phyloP scores from a whole-genome alignment of 1,140 invertebrate species.

The Drosophila virilis region DNA sequence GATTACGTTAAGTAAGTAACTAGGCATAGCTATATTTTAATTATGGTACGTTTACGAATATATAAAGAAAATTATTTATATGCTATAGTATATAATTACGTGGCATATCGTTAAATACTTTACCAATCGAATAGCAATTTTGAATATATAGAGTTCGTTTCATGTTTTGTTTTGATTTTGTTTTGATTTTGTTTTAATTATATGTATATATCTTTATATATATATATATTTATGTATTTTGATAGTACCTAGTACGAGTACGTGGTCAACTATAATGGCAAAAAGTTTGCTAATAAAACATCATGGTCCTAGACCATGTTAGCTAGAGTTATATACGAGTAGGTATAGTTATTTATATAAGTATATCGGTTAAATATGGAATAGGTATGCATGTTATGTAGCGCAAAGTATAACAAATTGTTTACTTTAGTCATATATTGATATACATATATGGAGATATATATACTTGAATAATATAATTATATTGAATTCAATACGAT shows the following conservation, averaged over 20 bases:
- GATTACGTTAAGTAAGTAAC: slow-evolving; percentile 68
- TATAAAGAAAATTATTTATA: slow-evolving; percentile 60
- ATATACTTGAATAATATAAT: slow-evolving; percentile 55
- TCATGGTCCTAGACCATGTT: slow-evolving; percentile 74
- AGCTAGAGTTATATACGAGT: slow-evolving; percentile 75
- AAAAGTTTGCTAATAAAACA: slow-evolving; percentile 70
- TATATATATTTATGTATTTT: slow-evolving; percentile 8
- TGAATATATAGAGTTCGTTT: slow-evolving; percentile 14
- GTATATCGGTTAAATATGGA: slow-evolving; percentile 74
- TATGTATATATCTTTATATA: slow-evolving; percentile 1
- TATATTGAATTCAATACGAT: slow-evolving; percentile 70
- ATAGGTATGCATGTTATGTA: slow-evolving; percentile 80
- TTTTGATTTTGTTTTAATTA: slow-evolving; percentile 9
- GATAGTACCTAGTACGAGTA: slow-evolving; percentile 54
- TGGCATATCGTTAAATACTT: slow-evolving; percentile 62
- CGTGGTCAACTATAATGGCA: slow-evolving; percentile 74
- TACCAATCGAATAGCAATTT: slow-evolving; percentile 59
- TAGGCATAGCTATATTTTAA: slow-evolving; percentile 70
- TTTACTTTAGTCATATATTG: slow-evolving; percentile 65
- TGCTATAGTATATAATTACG: slow-evolving; percentile 43
- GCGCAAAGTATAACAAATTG: slow-evolving; percentile 83
- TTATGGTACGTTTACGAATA: slow-evolving; percentile 56
- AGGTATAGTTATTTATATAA: slow-evolving; percentile 62
- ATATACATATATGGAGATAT: slow-evolving; percentile 56
- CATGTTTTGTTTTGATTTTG: slow-evolving; percentile 19